Base-by-base conservation (phyloP, 2,113 vertebrate genomes). In the Cynocephalus volans region DNA sequence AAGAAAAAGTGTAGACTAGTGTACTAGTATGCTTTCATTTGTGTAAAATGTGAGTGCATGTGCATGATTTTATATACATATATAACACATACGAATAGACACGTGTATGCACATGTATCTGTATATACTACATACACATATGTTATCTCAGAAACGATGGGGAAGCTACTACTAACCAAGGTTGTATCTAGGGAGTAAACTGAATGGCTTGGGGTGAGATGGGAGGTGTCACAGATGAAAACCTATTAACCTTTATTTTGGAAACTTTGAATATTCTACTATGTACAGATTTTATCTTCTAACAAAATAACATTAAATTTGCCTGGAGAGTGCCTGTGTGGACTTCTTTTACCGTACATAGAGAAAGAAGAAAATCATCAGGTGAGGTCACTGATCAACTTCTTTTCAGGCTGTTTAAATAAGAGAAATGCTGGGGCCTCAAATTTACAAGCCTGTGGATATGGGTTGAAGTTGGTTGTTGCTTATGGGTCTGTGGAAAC, bases 281-380 rank as follows among this genome's bases (percentile, higher is more conserved):
- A 58, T 11, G 8, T 58, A 84, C 31, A 94, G 45, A 8, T 28
- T 33, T 76, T 73, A 87, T 23, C 48, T 72, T 67, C 54, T 92
- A 87, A 83, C 48, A 92, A 67, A 90, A 73, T 73, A 89, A 73
- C 36, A 84, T 12, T 76, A 26, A 81, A 60, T 72, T 91, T 94
- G 14, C 62, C 45, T 41, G 1, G 1, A 84, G 21, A 64, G 18
- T 76, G 13, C 3, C 26, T 85, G 75, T 1, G 11, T 48, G 33
- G 48, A 82, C 11, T 67, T 85, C 24, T 69, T 96, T 86, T 56
- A 90, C 64, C 18, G 14, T 56, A 56, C 3, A 10, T 12, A 65
- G 6, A 5, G 9, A 69, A 83, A 86, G 21, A 52, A 88, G 13
- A 92, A 89, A 54, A 3, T 14, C 7, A 56, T 48, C 31, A 64